Evolutionary conservation across 1,140 invertebrate species (phyloP).

Genomic region (Matsumurasca onukii): DNA sequence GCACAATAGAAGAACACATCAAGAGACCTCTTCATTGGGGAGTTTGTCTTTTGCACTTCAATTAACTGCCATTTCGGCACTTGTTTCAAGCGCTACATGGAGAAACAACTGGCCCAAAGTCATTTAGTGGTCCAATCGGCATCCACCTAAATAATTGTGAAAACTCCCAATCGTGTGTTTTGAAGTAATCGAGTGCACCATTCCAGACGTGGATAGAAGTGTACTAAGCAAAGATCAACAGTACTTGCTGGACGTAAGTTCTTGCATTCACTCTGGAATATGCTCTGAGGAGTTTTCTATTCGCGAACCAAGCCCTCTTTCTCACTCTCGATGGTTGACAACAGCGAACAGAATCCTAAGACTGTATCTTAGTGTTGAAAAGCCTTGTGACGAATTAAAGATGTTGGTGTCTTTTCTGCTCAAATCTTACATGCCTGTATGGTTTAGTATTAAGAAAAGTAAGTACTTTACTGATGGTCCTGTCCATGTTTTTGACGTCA

Average conservation of each 20-base stretch:
- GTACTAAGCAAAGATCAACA: slow-evolving; percentile 43
- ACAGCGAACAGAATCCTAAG: slow-evolving; percentile 39
- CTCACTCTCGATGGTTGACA: slow-evolving; percentile 40
- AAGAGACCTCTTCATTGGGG: slow-evolving; percentile 40
- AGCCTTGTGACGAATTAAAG: slow-evolving; percentile 32
- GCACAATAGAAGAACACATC: slow-evolving; percentile 30
- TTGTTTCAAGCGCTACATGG: slow-evolving; percentile 43
- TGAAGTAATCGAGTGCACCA: slow-evolving; percentile 33
- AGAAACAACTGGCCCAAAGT: slow-evolving; percentile 39
- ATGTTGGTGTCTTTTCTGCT: slow-evolving; percentile 36
- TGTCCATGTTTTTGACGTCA: slow-evolving; percentile 33
- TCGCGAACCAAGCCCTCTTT: slow-evolving; percentile 37
- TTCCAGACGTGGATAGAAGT: slow-evolving; percentile 36
- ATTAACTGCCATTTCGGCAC: slow-evolving; percentile 43
- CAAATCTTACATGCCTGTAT: slow-evolving; percentile 38
- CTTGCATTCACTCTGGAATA: slow-evolving; percentile 31
- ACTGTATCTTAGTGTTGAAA: slow-evolving; percentile 35
- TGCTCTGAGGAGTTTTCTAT: slow-evolving; percentile 36
- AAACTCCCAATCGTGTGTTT: slow-evolving; percentile 37
- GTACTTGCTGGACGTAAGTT: slow-evolving; percentile 43
- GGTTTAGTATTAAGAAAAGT: slow-evolving; percentile 39
- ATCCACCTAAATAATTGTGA: slow-evolving; percentile 40
- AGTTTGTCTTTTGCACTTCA: slow-evolving; percentile 44
- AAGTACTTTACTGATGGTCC: slow-evolving; percentile 31
- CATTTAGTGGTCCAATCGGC: slow-evolving; percentile 41